Conservation (phyloP, 2,797 vertebrate species). For the Steatocranus sp. region DNA sequence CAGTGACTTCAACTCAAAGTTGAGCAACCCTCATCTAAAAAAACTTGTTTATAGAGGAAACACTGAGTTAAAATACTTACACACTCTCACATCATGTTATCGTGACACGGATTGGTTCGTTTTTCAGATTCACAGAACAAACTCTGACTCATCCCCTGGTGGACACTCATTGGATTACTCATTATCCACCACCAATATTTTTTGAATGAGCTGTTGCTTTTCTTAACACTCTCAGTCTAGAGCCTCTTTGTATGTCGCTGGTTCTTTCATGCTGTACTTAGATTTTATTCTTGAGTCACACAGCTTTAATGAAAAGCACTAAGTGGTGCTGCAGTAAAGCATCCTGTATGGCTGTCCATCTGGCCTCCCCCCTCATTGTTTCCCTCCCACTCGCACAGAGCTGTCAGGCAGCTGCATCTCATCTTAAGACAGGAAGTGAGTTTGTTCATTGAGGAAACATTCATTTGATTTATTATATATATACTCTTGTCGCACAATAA, state of each 20-base stretch:
- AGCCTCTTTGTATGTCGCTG: background rate
- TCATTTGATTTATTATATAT: background rate
- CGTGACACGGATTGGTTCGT: background rate
- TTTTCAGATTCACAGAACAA: background rate
- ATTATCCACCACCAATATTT: slow-evolving; percentile 40
- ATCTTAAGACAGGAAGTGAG: slow-evolving; percentile 44
- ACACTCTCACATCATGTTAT: background rate
- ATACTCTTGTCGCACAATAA: background rate
- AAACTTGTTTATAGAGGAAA: background rate
- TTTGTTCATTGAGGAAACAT: slow-evolving; percentile 32
- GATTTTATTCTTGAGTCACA: background rate
- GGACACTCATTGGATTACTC: slow-evolving; percentile 36
- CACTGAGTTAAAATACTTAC: background rate
- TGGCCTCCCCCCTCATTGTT: slow-evolving; percentile 13
- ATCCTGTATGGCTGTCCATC: slow-evolving; percentile 51
- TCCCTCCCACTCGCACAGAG: slow-evolving; percentile 31
- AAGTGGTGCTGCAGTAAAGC: slow-evolving; percentile 31
- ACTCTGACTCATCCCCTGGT: slow-evolving; percentile 21
- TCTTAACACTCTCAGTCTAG: background rate
- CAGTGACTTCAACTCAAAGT: slow-evolving; percentile 12
- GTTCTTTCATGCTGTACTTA: background rate
- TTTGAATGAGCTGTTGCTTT: slow-evolving; percentile 19
- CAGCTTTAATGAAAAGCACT: slow-evolving; percentile 40
- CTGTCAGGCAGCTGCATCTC: slow-evolving; percentile 70
- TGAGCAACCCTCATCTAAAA: background rate